These are phyloP conservation scores for Haliclona indistincta DNA, from an alignment of 37 sponge, comb jelly and placozoan species.

Conservation along the genomic window DNA sequence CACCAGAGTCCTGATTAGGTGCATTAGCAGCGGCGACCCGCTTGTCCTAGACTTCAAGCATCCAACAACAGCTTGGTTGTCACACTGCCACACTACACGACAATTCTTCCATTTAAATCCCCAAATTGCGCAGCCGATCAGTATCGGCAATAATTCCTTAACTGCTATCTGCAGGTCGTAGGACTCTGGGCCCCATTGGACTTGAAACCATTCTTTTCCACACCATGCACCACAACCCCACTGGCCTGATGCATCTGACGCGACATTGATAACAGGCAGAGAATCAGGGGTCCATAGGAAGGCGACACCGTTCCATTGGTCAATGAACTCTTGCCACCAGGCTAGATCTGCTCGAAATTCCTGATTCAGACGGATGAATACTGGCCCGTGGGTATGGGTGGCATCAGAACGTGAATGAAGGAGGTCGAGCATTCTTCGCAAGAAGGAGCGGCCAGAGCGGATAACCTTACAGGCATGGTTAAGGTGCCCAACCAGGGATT, in stretches of 20 bases:
- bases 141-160: conserved; percentile 46
- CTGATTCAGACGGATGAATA: conserved; percentile 13
- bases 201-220: conserved; percentile 37
- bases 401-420: background rate
- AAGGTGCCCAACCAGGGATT: conserved; percentile 30
- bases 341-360: conserved; percentile 33
- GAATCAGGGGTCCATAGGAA: conserved; percentile 3
- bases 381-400: background rate
- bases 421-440: conserved; percentile 25
- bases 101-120: conserved; percentile 29
- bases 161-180: conserved; percentile 19
- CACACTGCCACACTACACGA: conserved; percentile 32
- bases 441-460: conserved; percentile 16
- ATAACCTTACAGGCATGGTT: conserved; percentile 42
- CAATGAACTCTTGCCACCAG: conserved; percentile 24
- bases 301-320: conserved; percentile 13
- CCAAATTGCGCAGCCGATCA: conserved; percentile 26
- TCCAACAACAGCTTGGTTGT: conserved; percentile 48
- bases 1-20: conserved; percentile 43
- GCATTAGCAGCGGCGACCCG: conserved; percentile 14
- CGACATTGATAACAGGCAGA: background rate
- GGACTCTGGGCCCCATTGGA: conserved; percentile 23
- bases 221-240: conserved; percentile 62
- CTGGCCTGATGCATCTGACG: conserved; percentile 55
- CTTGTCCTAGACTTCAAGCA: conserved; percentile 4